Evolutionary conservation across 2,113 vertebrate species (phyloP).

Genomic region (Oxyura jamaicensis): DNA sequence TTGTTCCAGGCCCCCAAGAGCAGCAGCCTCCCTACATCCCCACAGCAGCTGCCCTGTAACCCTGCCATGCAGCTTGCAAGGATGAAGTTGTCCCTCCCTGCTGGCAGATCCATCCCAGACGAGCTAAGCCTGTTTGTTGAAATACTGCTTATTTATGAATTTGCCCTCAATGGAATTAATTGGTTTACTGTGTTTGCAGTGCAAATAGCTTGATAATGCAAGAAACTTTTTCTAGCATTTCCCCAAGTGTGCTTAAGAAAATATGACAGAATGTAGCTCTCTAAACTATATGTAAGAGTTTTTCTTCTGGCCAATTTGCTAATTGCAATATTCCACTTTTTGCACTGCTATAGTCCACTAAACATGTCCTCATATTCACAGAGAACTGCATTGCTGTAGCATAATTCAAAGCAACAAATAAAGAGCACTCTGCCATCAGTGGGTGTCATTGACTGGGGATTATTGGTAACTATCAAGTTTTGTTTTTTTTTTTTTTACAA

Average conservation of each 20-base stretch:
- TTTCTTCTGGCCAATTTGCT: background rate
- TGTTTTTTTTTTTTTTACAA: background rate
- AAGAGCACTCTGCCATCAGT: background rate
- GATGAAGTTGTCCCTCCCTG: background rate
- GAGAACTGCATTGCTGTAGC: background rate
- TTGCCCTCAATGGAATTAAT: background rate
- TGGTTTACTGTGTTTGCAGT: background rate
- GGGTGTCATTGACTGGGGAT: background rate
- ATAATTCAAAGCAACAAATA: background rate
- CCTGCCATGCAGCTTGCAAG: too few relatives aligned
- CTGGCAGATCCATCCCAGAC: background rate
- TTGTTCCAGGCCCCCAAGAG: too few relatives aligned
- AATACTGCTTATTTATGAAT: conserved; percentile 16
- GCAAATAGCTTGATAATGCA: background rate
- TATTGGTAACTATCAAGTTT: background rate
- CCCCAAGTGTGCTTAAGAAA: background rate
- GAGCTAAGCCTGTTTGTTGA: background rate
- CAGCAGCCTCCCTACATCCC: too few relatives aligned
- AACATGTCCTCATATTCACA: background rate
- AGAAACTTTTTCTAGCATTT: background rate
- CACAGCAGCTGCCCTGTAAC: too few relatives aligned
- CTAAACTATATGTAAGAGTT: background rate
- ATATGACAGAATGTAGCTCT: background rate
- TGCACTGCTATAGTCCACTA: background rate
- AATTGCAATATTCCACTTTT: background rate